phyloP scores from a whole-genome alignment of 2,113 vertebrate genomes.

The Takifugu flavidus region DNA sequence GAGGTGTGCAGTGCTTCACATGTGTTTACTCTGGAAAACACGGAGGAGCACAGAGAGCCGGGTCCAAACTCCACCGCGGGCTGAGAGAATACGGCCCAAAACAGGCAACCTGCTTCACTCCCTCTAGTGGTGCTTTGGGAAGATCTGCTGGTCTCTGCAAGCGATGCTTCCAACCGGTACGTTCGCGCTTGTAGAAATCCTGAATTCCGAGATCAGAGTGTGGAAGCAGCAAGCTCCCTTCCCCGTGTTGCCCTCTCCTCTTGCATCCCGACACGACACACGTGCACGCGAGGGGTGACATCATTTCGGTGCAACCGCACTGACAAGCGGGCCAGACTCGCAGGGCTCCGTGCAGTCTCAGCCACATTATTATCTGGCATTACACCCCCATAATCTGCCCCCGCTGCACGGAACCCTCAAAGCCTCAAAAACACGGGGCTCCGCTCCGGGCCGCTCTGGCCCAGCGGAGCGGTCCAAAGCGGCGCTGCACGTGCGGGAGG shows the following conservation, averaged over 20 bases:
- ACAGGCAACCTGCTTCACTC: no score
- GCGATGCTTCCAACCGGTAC: no score
- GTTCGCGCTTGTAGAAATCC: no score
- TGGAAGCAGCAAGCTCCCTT: background rate
- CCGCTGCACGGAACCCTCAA: slow-evolving; percentile 50
- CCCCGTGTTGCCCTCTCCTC: background rate
- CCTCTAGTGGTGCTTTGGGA: no score
- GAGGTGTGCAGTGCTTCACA: slow-evolving; percentile 41
- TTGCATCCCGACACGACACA: slow-evolving; percentile 21
- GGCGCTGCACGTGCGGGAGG: slow-evolving; percentile 3
- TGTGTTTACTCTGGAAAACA: slow-evolving; percentile 48
- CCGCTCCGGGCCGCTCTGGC: slow-evolving; percentile 47
- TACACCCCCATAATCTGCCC: slow-evolving; percentile 69
- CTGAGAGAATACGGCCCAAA: no score
- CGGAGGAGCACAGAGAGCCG: no score
- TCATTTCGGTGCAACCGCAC: slow-evolving; percentile 62
- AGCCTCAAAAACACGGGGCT: slow-evolving; percentile 64
- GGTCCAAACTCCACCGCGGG: no score
- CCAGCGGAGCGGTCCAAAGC: slow-evolving; percentile 39
- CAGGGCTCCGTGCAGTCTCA: slow-evolving; percentile 68
- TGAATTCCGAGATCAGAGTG: no score
- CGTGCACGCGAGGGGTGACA: slow-evolving; percentile 45
- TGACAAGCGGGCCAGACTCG: slow-evolving; percentile 45
- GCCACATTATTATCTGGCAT: slow-evolving; percentile 67
- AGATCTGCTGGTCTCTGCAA: no score